Base-by-base conservation (phyloP, 2,888 invertebrate species). In the Lycia hirtaria region DNA sequence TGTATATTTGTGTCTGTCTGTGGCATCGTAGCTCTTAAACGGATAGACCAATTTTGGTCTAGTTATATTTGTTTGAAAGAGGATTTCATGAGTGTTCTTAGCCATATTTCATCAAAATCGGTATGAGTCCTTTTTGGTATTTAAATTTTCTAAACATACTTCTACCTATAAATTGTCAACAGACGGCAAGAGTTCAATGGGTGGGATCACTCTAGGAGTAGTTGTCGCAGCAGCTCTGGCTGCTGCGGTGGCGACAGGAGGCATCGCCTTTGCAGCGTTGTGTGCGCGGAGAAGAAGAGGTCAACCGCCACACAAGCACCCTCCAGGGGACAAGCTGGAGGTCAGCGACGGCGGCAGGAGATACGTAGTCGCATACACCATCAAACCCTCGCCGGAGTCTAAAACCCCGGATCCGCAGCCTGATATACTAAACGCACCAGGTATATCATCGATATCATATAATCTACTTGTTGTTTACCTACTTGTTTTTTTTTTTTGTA, bases 341-440 rank as follows among this genome's bases (percentile, higher is more conserved):
- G 94, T 71, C 33, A 96, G 96, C 65, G 96, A 96, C 26, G 96
- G 96, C 0, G 96, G 97, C 69, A 94, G 96, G 71, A 93, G 96
- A 67, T 96, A 97, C 76, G 97, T 97, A 33, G 97, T 97, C 15
- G 96, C 97, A 9, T 97, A 97, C 71, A 97, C 97, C 9, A 93
- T 97, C 64, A 97, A 97, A 79, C 95, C 95, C 10, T 93, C 94
- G 0, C 87, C 87, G 1, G 92, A 92, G 22, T 68, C 80, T 2
- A 92, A 92, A 66, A 94, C 94, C n/a, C 93, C 93, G 28, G 94
- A 94, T 71, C 94, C 94, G 28, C 96, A 96, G 69, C 96, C 96
- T 15, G 96, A 97, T 81, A 97, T 97, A 73, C 93, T 97, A 67
- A 97, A 95, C 82, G 95, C 96, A 69, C 93, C 95, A 92, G 94